Conservation (phyloP, 2,888 invertebrate species). For the Calameuta idolon region DNA sequence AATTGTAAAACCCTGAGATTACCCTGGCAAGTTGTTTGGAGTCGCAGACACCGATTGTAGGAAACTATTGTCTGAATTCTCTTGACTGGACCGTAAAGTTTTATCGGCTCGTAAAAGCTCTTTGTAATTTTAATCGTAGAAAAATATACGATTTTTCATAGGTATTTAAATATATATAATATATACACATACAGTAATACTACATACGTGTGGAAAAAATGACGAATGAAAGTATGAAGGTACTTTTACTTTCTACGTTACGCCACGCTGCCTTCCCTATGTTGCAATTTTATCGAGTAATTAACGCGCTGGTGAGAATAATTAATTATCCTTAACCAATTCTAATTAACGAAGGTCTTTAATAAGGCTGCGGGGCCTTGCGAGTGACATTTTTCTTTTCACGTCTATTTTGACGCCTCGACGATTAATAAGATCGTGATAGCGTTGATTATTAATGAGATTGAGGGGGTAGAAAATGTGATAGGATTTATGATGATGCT, state of each 20-base stretch:
- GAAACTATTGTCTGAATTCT: neutral
- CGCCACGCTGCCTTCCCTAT: conserved; percentile 16
- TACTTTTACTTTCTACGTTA: conserved; percentile 46
- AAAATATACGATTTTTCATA: neutral
- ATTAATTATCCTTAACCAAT: neutral
- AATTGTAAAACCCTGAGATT: neutral
- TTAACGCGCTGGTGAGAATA: neutral
- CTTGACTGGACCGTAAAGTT: too few relatives aligned
- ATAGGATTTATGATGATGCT: neutral
- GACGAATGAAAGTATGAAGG: conserved; percentile 30
- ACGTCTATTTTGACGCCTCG: neutral
- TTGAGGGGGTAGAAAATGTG: neutral
- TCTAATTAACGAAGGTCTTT: neutral
- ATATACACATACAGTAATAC: conserved; percentile 18
- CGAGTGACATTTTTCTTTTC: neutral
- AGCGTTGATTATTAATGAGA: neutral
- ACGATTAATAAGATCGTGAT: neutral
- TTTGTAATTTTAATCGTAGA: too few relatives aligned
- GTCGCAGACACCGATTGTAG: neutral
- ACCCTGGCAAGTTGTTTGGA: neutral
- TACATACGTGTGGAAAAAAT: conserved; percentile 34
- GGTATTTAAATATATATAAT: conserved; percentile 8
- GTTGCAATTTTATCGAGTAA: neutral
- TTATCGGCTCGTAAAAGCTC: too few relatives aligned
- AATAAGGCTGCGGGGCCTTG: neutral